These are phyloP conservation scores for Helicorthomorpha holstii DNA, from an alignment of 1,140 invertebrate genomes.

Conservation along the genomic window DNA sequence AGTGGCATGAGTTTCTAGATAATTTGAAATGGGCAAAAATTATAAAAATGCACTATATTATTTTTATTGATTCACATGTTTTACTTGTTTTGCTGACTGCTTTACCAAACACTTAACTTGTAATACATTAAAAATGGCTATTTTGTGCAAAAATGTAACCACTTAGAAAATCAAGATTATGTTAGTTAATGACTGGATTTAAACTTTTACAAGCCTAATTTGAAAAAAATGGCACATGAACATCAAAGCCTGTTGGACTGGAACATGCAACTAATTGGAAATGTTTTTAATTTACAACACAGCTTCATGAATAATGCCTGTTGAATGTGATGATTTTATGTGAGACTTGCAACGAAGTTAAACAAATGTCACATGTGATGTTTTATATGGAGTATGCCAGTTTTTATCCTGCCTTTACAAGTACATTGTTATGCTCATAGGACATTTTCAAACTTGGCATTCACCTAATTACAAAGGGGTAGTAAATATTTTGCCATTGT, in stretches of 20 bases:
- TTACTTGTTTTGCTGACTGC: too few species aligned
- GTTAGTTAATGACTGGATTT: not conserved
- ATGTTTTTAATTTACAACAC: slow-evolving; percentile 3
- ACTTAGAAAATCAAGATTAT: too few species aligned
- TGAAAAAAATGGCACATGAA: too few species aligned
- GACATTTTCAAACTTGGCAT: too few species aligned
- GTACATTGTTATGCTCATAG: slow-evolving; percentile 19
- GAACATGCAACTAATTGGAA: not conserved
- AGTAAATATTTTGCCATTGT: slow-evolving; percentile 15
- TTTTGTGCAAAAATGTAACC: too few species aligned
- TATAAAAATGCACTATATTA: too few species aligned
- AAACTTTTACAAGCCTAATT: not conserved
- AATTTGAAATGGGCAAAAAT: too few species aligned
- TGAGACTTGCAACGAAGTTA: slow-evolving; percentile 1
- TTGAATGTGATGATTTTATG: slow-evolving; percentile 7
- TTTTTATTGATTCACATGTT: too few species aligned
- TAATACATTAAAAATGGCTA: slow-evolving; percentile 1
- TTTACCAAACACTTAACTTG: slow-evolving; percentile 4
- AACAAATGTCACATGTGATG: not conserved
- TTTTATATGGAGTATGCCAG: slow-evolving; percentile 21
- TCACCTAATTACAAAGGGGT: slow-evolving; percentile 13
- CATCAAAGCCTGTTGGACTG: too few species aligned
- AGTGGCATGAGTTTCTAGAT: not conserved
- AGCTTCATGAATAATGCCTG: not conserved
- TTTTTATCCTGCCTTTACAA: slow-evolving; percentile 21